These are phyloP conservation scores for Microctenopoma steveboyesi DNA, from an alignment of 2,797 vertebrate species.

Conservation along the genomic window DNA sequence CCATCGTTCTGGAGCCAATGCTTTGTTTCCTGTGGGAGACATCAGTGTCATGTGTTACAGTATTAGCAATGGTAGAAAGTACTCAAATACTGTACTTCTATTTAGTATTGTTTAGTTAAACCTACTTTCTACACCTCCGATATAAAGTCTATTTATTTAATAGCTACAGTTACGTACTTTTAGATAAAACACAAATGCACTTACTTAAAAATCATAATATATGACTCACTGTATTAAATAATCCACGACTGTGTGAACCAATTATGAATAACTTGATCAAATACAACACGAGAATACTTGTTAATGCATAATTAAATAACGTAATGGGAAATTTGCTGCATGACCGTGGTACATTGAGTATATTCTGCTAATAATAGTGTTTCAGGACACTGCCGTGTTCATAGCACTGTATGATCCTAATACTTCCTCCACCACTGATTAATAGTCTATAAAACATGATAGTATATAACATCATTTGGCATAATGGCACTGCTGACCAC, in stretches of 20 bases:
- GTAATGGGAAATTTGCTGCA: too few relatives aligned
- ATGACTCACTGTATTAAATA: neutral
- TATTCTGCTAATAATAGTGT: neutral
- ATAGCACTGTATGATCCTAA: neutral
- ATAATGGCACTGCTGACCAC: neutral
- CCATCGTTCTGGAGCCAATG: constrained; percentile 71
- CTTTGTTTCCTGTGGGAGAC: constrained; percentile 78
- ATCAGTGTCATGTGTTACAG: constrained; percentile 9
- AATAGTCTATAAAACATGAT: neutral
- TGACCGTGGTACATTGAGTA: neutral
- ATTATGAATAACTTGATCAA: neutral
- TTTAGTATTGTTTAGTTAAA: constrained; percentile 1
- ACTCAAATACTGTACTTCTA: neutral
- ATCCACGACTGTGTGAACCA: neutral
- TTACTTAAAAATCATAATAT: too few relatives aligned
- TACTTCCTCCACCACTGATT: neutral
- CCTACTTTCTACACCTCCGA: neutral
- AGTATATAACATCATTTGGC: neutral
- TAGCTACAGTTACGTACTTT: too few relatives aligned
- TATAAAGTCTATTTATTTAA: neutral
- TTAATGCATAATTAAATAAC: neutral
- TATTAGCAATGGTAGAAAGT: neutral
- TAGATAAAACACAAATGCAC: too few relatives aligned
- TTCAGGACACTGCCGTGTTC: neutral
- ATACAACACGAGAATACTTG: neutral